Evolutionary conservation across 2,797 vertebrate genomes (phyloP), one percentile per base, ranked within the genome.

Genomic region (Hapalemur alaotrensis): DNA sequence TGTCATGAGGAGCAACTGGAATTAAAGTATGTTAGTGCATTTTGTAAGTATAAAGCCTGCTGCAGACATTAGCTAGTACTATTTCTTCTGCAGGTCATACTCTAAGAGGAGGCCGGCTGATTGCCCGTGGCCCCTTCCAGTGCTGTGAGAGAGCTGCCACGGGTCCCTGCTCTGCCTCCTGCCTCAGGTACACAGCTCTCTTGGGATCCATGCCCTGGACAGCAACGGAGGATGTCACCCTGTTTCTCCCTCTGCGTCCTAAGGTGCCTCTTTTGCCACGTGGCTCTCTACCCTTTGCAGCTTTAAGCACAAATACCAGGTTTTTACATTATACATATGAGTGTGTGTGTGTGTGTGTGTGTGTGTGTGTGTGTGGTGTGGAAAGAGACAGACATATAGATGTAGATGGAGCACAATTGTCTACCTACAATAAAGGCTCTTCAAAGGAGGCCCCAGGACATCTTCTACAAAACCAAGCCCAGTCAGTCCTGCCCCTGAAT

Each of bases 1-100:
- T 88, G 95, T 83, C 95, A 73, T 15, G n/a, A 92, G 76, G 48
- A 93, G 76, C 67, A 65, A 54, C 61, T 73, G n/a, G 57, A 79
- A 91, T 91, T 57, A 95, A 93, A 94, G 50, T 10, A 30, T 54
- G 52, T n/a, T 35, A 0, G 22, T 54, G 72, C 61, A 41, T 59
- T 95, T 93, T 78, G 13, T 18, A 91, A 73, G 59, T 11, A 22
- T 30, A 61, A 80, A 83, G 41, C 81, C 82, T 76, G 93, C 85
- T 30, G 8, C 38, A 85, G 85, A 93, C 52, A 38, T 41, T 78
- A 54, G 67, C 72, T 65, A 18, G 41, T 52, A 15, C 41, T 67
- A 41, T 90, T 82, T 94, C 89, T 93, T 67, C 48, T 4, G 5
- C 5, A 72, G 91, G 61, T 59, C 65, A 89, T 70, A 43, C 25